Evolutionary conservation across 2,113 vertebrate species (phyloP).

Genomic region (Emydocephalus ijimae): DNA sequence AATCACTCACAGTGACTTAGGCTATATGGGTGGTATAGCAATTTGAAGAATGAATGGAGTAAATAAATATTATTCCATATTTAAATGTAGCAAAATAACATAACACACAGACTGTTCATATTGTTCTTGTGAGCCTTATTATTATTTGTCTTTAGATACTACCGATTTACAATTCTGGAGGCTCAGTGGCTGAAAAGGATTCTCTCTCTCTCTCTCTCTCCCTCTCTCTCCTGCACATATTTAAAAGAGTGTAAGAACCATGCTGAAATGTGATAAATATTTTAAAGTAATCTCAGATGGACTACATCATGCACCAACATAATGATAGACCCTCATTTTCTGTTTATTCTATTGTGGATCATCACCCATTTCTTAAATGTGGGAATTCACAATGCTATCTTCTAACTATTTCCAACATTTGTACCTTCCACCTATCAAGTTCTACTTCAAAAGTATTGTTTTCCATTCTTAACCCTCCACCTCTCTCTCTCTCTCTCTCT

Average conservation of each 20-base stretch:
- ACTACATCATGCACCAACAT: neutral
- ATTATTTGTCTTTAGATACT: neutral
- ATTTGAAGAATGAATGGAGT: neutral
- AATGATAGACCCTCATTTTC: neutral
- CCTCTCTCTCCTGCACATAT: neutral
- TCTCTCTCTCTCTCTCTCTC: neutral
- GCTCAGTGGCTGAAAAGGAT: neutral
- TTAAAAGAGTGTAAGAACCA: neutral
- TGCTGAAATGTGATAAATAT: neutral
- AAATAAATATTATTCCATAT: neutral
- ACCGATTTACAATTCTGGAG: neutral
- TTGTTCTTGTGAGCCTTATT: neutral
- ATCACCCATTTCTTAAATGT: neutral
- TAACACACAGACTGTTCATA: neutral
- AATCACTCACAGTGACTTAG: neutral
- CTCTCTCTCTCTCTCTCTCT: no score
- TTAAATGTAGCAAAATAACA: neutral
- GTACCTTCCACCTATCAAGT: neutral
- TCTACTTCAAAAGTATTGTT: neutral
- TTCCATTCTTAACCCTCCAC: neutral
- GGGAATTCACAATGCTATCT: neutral
- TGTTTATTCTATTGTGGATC: neutral
- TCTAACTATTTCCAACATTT: neutral
- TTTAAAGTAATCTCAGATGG: neutral
- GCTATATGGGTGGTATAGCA: neutral